phyloP scores from a whole-genome alignment of 2,113 vertebrate species.

The Phyllostomus discolor region DNA sequence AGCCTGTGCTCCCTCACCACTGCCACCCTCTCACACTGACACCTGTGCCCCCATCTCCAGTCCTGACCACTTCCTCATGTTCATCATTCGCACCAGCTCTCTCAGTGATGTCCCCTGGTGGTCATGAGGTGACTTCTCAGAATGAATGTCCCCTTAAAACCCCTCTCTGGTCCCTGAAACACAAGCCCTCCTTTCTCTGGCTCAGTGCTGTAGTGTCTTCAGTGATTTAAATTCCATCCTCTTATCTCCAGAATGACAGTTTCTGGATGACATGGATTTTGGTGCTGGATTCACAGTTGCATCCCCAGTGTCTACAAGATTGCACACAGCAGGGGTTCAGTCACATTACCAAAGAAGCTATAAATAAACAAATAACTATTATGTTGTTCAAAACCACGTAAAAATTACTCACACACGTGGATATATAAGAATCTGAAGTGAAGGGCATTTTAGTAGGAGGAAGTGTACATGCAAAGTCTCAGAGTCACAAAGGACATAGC shows the following conservation, averaged over 20 bases:
- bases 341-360: no score
- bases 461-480: no score
- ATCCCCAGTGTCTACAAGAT: no score
- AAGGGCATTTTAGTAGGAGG: no score
- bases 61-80: neutral
- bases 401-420: no score
- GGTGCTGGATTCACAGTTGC: accelerated
- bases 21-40: neutral
- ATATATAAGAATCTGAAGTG: no score
- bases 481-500: neutral
- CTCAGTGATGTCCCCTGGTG: no score
- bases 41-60: no score
- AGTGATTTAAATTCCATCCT: neutral
- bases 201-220: neutral
- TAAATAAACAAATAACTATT: neutral
- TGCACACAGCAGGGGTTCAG: no score
- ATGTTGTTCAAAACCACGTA: neutral
- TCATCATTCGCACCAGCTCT: neutral
- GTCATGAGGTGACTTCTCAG: neutral
- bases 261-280: neutral
- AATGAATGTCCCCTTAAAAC: neutral
- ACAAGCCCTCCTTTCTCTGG: accelerated
- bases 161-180: no score
- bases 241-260: neutral
- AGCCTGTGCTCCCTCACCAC: neutral